These are phyloP conservation scores for Ditula angustiorana DNA, from an alignment of 2,888 invertebrate genomes.

Conservation along the genomic window DNA sequence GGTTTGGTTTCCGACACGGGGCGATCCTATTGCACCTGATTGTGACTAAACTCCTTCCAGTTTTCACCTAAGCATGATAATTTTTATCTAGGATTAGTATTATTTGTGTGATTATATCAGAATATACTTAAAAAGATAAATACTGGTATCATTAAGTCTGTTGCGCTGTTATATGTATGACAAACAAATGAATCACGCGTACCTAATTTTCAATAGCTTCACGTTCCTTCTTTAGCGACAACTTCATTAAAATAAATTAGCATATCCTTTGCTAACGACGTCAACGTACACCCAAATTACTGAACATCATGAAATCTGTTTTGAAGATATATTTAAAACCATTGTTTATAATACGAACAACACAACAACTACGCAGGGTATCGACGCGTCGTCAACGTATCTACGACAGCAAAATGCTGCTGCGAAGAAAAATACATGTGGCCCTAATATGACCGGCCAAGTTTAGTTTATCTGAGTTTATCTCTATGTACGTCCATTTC, in stretches of 20 bases:
- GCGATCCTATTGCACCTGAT: too few species aligned
- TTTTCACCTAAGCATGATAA: too few species aligned
- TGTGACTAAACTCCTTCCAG: too few species aligned
- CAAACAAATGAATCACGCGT: background rate
- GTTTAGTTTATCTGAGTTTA: too few species aligned
- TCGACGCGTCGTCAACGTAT: background rate
- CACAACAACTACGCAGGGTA: background rate
- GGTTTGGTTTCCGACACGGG: too few species aligned
- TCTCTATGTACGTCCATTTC: too few species aligned
- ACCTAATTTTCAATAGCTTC: background rate
- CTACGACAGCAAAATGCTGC: background rate
- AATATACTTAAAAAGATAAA: too few species aligned
- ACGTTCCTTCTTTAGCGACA: background rate
- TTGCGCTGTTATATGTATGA: too few species aligned
- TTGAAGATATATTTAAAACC: background rate
- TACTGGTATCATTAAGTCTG: too few species aligned
- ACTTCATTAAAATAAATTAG: conserved; percentile 5
- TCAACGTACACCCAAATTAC: background rate
- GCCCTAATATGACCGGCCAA: background rate
- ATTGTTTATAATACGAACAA: background rate
- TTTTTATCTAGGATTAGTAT: too few species aligned
- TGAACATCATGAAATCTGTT: background rate
- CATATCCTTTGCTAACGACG: background rate
- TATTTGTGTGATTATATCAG: too few species aligned
- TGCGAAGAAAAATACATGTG: too few species aligned